These are phyloP conservation scores for Neoascia interrupta DNA, from an alignment of 2,888 invertebrate genomes.

Conservation along the genomic window DNA sequence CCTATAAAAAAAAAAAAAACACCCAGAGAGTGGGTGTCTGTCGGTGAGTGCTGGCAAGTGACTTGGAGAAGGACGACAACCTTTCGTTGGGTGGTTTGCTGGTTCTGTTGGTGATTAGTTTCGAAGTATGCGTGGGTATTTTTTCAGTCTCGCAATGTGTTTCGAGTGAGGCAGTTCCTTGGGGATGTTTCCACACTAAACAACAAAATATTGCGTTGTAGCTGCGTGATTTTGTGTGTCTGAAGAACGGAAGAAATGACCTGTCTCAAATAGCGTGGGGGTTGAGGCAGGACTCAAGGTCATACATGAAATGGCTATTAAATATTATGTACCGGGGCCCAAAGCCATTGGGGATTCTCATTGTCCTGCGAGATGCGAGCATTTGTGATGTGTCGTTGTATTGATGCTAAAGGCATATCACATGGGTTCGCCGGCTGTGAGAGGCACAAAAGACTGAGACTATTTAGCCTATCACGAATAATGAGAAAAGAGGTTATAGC, in stretches of 20 bases:
- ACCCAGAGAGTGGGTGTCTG: background rate
- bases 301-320: constrained; percentile 6
- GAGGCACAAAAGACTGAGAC: no score
- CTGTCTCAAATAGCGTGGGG: constrained; percentile 43
- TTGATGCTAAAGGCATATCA: no score
- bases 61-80: constrained; percentile 58
- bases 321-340: constrained; percentile 9
- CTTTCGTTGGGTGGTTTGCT: constrained; percentile 36
- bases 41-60: background rate
- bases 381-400: no score
- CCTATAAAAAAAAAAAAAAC: no score
- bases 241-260: constrained; percentile 53
- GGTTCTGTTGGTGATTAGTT: background rate
- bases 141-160: no score
- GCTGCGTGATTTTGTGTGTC: constrained; percentile 49
- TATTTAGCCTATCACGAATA: no score
- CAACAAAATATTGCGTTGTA: background rate
- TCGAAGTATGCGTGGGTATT: constrained; percentile 7
- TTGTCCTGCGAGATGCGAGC: no score
- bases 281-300: constrained; percentile 62
- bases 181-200: background rate
- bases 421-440: no score
- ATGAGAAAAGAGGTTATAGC: no score
- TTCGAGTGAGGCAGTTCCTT: background rate
- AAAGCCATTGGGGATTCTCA: no score